Conservation (phyloP, 2,113 vertebrate genomes). For the Crotalus viridis region DNA sequence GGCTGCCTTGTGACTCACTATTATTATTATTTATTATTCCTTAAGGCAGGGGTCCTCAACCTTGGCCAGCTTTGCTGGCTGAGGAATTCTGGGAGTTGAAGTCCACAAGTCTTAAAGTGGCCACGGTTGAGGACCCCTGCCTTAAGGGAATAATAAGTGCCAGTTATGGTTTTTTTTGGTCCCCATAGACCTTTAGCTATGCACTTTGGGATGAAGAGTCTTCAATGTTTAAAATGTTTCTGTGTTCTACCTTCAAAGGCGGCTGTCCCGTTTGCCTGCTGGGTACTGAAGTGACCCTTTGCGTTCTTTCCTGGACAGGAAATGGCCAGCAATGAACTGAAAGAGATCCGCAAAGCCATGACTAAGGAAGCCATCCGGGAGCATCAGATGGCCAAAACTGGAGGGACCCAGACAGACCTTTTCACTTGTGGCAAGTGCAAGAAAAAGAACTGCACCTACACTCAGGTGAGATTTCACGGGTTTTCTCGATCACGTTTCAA, state of each 20-base stretch:
- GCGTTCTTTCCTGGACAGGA: slow-evolving; percentile 72
- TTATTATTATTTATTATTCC: too few relatives aligned
- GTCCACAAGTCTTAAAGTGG: too few relatives aligned
- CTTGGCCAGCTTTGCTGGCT: too few relatives aligned
- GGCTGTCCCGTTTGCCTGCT: not conserved
- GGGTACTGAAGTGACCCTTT: not conserved
- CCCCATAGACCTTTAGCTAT: too few relatives aligned
- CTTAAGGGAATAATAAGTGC: too few relatives aligned
- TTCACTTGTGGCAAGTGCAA: slow-evolving; percentile 91
- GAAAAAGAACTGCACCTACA: slow-evolving; percentile 94
- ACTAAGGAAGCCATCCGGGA: slow-evolving; percentile 95
- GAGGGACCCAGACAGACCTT: slow-evolving; percentile 91
- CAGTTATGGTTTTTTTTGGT: too few relatives aligned
- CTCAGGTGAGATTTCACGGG: slow-evolving; percentile 74
- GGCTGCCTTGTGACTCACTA: too few relatives aligned
- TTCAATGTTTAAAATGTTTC: not conserved
- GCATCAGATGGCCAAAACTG: slow-evolving; percentile 93
- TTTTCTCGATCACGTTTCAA: not conserved
- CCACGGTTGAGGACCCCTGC: too few relatives aligned
- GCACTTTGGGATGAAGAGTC: too few relatives aligned
- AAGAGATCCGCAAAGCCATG: slow-evolving; percentile 92
- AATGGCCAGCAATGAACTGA: slow-evolving; percentile 96
- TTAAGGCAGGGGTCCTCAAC: too few relatives aligned
- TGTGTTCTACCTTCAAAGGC: not conserved
- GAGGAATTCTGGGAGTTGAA: too few relatives aligned